Base-by-base conservation (phyloP, 1,140 invertebrate species). In the Hermatobates lingyangjiaoensis region DNA sequence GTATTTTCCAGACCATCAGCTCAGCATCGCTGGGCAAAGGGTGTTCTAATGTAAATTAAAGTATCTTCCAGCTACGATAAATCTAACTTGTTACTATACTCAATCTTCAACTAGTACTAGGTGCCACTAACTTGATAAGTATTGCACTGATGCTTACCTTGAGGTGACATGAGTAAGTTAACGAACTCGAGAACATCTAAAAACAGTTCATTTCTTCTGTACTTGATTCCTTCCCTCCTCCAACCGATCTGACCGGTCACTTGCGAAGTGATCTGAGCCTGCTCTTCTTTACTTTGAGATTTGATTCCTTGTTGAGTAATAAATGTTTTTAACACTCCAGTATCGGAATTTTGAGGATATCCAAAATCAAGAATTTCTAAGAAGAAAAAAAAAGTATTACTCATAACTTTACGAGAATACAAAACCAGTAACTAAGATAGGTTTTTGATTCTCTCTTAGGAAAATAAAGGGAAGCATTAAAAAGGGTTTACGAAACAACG, bases 251-350 rank as follows among this genome's bases (percentile, higher is more conserved):
- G 94, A 0, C 94, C 94, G 5, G 94, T 98, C 2, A 97, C 57
- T 73, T 99, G 96, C 34, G 93, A 98, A 21, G 96, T 99, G 58
- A 99, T 99, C 70, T 98, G 94, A 51, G 92, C 87, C 67, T 98
- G 96, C 69, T 99, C 96, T 64, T 99, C 96, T 68, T 98, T 98
- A 12, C 89, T 96, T 58, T 94, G 83, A 52, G 94, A 96, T 70
- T 98, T 97, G 21, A 99, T 90, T 53, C 96, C 95, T 70, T 97
- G 93, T 66, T 99, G 96, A 52, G 94, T 98, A 56, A 99, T 99
- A 61, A 98, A 98, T 1, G 94, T 98, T 66, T 99, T 99, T 58
- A 99, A 68, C 21, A 98, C 94, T 24, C 96, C 96, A 7, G 94
- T 96, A 65, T 99, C 96, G 20, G 94, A 98, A 66, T 99, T 99